A percentile compares a stretch with the other conserved stretches of the same genome.
Evolutionary conservation across 2,888 invertebrate genomes (phyloP).

Genomic region (Celastrina argiolus): DNA sequence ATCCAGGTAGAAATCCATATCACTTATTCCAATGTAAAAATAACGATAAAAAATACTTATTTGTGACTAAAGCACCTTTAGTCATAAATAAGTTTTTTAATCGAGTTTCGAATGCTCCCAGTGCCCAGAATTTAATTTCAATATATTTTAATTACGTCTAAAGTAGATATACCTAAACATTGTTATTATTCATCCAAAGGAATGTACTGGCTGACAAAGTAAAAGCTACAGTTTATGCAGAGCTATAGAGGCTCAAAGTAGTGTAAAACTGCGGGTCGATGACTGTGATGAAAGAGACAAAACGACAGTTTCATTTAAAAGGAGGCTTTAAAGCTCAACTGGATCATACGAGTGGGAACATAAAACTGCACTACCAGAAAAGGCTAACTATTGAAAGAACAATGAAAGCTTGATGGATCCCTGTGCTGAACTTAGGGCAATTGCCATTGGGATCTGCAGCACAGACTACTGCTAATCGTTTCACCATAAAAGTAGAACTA

Average conservation of each 20-base stretch:
- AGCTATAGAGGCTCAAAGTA: not conserved
- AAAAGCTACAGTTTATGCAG: not conserved
- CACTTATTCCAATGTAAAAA: too few species aligned
- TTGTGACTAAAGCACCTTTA: too few species aligned
- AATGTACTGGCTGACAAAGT: not conserved
- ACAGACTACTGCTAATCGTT: not conserved
- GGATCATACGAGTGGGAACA: slow-evolving; percentile 13
- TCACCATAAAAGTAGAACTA: not conserved
- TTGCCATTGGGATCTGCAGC: not conserved
- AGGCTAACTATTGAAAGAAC: slow-evolving; percentile 19
- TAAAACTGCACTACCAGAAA: slow-evolving; percentile 21
- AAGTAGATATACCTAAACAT: too few species aligned
- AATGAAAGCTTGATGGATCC: slow-evolving; percentile 1
- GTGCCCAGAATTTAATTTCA: too few species aligned
- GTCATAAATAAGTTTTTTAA: too few species aligned
- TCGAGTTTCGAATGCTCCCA: too few species aligned
- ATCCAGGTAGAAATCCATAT: too few species aligned
- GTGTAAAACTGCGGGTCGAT: not conserved
- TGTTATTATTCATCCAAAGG: not conserved
- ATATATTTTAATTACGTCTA: too few species aligned
- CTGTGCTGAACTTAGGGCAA: not conserved
- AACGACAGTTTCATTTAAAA: slow-evolving; percentile 12
- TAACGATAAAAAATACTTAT: too few species aligned
- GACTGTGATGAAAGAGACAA: slow-evolving; percentile 3
- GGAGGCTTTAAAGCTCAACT: slow-evolving; percentile 16